A percentile compares a stretch with the other conserved stretches of the same genome.
phyloP scores from a whole-genome alignment of 2,797 vertebrate genomes.

The Erethizon dorsatum region DNA sequence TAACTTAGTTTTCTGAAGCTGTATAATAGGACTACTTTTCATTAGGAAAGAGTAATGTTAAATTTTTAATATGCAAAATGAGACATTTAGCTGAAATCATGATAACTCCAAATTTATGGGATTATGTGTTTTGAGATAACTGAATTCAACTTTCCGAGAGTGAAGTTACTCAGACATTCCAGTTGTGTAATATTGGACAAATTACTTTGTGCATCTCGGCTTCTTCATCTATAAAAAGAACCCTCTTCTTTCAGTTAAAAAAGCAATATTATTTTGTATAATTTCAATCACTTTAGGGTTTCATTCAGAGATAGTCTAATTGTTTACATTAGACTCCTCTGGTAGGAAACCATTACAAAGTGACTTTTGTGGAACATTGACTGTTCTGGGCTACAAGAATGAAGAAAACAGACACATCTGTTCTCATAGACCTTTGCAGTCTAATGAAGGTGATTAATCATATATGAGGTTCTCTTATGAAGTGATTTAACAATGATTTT shows the following conservation, averaged over 20 bases:
- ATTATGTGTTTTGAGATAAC: neutral
- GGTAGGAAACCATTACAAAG: neutral
- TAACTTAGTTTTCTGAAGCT: neutral
- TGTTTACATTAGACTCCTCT: neutral
- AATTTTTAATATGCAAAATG: neutral
- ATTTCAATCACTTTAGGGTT: neutral
- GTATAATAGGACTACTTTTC: neutral
- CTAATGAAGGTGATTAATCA: slow-evolving; percentile 8
- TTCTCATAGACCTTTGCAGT: neutral
- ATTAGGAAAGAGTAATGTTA: neutral
- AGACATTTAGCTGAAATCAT: neutral
- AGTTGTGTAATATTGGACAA: neutral
- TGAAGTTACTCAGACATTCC: neutral
- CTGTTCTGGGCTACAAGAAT: neutral
- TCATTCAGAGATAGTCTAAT: neutral
- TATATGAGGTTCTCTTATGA: neutral
- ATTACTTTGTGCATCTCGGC: neutral
- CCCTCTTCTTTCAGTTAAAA: neutral
- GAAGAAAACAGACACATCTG: neutral
- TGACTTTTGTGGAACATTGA: neutral
- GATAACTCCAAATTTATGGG: neutral
- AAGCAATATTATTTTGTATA: neutral
- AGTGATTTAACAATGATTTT: slow-evolving; percentile 39
- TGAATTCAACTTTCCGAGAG: neutral
- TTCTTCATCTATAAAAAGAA: neutral